Conservation (phyloP, 1,140 invertebrate genomes). For the Bombyx mori region ASM3026992v2 NC_085133.1:9314001-9314500, state of each 20-base stretch:
- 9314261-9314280: too few relatives aligned
- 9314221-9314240: neutral
- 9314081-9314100: slow-evolving; percentile 67
- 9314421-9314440: slow-evolving; percentile 35
- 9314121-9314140: slow-evolving; percentile 45
- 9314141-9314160: slow-evolving; percentile 44
- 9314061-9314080: neutral
- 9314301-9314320: too few relatives aligned
- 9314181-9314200: slow-evolving; percentile 6
- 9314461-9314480: slow-evolving; percentile 37
- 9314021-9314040: too few relatives aligned
- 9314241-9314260: neutral
- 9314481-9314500: slow-evolving; percentile 29
- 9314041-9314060: too few relatives aligned
- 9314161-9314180: slow-evolving; percentile 42
- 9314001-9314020: too few relatives aligned
- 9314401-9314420: slow-evolving; percentile 46
- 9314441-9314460: slow-evolving; percentile 30
- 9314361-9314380: slow-evolving; percentile 7
- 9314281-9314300: neutral
- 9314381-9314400: slow-evolving; percentile 37
- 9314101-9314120: slow-evolving; percentile 61
- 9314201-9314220: slow-evolving; percentile 3
- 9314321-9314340: too few relatives aligned
- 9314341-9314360: too few relatives aligned